Evolutionary conservation across 2,797 vertebrate genomes (phyloP).

Genomic region (Cheirogaleus major): DNA sequence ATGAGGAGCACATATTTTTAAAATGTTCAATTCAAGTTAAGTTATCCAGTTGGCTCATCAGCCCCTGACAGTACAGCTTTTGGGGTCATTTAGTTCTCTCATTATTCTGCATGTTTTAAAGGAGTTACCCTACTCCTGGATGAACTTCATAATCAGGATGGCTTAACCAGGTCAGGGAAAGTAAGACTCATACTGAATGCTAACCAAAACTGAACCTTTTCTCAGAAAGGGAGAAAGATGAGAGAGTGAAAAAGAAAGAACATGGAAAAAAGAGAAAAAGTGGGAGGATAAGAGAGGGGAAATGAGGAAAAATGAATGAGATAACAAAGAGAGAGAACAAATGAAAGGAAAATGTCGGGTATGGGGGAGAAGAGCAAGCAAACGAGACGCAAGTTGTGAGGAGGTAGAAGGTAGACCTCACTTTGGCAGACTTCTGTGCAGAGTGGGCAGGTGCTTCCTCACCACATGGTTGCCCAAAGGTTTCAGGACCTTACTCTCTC

Average conservation of each 20-base stretch:
- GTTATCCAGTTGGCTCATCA: background rate
- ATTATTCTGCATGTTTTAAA: background rate
- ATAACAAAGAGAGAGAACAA: background rate
- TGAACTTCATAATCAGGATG: background rate
- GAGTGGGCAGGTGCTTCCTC: conserved; percentile 2
- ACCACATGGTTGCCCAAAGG: background rate
- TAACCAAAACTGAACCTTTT: background rate
- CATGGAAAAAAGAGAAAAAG: background rate
- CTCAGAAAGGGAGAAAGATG: background rate
- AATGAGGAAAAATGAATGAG: background rate
- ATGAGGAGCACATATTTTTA: conserved; percentile 1
- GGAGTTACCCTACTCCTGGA: background rate
- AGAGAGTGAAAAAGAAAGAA: background rate
- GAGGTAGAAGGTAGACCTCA: background rate
- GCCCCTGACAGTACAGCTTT: background rate
- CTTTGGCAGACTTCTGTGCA: background rate
- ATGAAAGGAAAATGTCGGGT: too few relatives aligned
- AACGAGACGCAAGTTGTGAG: background rate
- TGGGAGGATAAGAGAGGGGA: background rate
- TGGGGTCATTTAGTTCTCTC: background rate
- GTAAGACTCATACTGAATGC: background rate
- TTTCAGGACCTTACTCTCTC: background rate
- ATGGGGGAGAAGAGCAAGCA: background rate
- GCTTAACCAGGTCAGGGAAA: background rate
- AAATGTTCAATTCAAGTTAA: conserved; percentile 13